These are phyloP conservation scores for Patella vulgata DNA, from an alignment of 1,140 invertebrate genomes.

Conservation along the genomic window DNA sequence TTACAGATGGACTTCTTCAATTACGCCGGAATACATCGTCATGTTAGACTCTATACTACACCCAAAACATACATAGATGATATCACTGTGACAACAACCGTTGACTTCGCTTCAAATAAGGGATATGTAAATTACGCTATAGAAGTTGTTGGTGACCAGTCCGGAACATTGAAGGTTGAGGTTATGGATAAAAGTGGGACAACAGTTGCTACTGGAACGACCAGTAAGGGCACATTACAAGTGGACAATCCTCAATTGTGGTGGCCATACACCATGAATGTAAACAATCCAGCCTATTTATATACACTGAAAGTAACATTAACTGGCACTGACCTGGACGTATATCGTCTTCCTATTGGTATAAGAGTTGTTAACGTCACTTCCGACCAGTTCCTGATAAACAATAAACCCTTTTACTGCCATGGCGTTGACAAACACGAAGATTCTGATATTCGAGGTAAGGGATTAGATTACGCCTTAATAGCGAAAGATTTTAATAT, in stretches of 20 bases:
- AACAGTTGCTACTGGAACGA: no score
- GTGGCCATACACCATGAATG: not conserved
- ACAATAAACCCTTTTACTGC: constrained; percentile 86
- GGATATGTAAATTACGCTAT: no score
- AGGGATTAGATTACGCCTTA: constrained; percentile 85
- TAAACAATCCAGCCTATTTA: not conserved
- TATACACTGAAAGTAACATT: constrained; percentile 3
- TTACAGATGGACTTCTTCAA: constrained; percentile 97
- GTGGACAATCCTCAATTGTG: not conserved
- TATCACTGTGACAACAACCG: constrained; percentile 77
- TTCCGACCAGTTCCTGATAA: constrained; percentile 79
- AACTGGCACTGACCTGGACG: constrained; percentile 69
- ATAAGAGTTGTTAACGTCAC: constrained; percentile 85
- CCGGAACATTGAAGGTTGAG: no score
- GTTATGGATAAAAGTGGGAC: no score
- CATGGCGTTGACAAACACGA: constrained; percentile 95
- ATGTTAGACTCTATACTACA: constrained; percentile 86
- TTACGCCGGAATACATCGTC: constrained; percentile 93
- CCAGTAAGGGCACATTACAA: no score
- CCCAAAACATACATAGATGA: constrained; percentile 83
- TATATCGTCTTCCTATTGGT: constrained; percentile 85
- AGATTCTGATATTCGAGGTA: constrained; percentile 87
- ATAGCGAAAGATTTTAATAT: constrained; percentile 92
- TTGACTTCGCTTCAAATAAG: not conserved
- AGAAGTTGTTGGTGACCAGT: no score